Evolutionary conservation across 2,113 vertebrate species (phyloP), one percentile per base, ranked within the genome.

Genomic region (Carassius auratus): DNA sequence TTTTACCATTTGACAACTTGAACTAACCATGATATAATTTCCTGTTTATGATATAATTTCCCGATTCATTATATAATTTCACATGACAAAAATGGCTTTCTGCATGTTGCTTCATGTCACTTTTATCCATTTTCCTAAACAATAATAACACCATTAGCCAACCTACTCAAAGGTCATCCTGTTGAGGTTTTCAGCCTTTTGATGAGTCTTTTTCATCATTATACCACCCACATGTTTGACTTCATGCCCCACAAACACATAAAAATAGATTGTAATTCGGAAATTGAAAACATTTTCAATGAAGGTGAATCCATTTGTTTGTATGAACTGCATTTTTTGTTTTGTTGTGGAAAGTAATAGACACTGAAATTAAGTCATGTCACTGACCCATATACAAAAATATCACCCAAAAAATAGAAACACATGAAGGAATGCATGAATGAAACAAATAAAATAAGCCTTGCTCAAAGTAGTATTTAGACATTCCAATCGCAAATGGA

Each of bases 221-320:
- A 13, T 52, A 13, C 45, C 73, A 76, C 73, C 73, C 73, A 52
- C 73, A 15, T 68, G 6, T 50, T 26, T 75, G 42, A 75, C 45
- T 14, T 73, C 30, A 73, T 73, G 36, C 69, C 69, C 33, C 69
- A 21, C 36, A 42, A 73, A 75, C 48, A 76, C 6, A 76, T 76
- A 76, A 76, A 76, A 76, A 76, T 76, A 30, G n/a, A 23, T 73
- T 73, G 42, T 73, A 73, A 73, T 73, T 73, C 19, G n/a, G 69
- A 45, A 73, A 71, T 42, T 42, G 19, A 42, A n/a, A 42, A n/a
- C 69, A n/a, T 36, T 30, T 69, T 69, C 15, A 73, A 12, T 45
- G 69, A n/a, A 45, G 36, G 36, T 3, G 69, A 10, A 38, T 71
- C 69, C 19, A 33, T 8, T 59, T 68, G 64, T 68, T 15, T 68